These are phyloP conservation scores for Oithona nana DNA, from an alignment of 2,888 invertebrate species.

Conservation along the genomic window DNA sequence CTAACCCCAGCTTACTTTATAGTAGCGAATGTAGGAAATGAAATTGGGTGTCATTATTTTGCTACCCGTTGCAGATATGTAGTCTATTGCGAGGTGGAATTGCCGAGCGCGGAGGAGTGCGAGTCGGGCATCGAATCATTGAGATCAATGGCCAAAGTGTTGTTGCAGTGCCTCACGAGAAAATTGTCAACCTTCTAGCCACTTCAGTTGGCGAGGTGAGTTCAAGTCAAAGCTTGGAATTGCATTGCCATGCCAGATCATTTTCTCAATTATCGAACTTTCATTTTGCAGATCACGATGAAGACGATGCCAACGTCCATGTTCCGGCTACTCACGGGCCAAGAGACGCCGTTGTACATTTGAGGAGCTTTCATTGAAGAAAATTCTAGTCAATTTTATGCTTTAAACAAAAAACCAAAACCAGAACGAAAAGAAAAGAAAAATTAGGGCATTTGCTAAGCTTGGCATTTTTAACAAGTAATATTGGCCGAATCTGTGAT, in stretches of 20 bases:
- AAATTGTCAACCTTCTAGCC: slow-evolving; percentile 94
- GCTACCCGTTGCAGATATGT: slow-evolving; percentile 52
- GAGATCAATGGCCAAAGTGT: slow-evolving; percentile 99
- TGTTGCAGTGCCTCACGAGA: slow-evolving; percentile 97
- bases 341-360: slow-evolving; percentile 97
- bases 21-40: too few relatives aligned
- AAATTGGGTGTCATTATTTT: not conserved
- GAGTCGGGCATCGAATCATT: slow-evolving; percentile 97
- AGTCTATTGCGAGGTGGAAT: slow-evolving; percentile 93
- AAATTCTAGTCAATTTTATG: not conserved
- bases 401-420: not conserved
- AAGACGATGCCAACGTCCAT: slow-evolving; percentile 99
- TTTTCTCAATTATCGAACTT: not conserved
- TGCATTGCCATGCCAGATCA: not conserved
- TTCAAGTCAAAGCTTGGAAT: slow-evolving; percentile 7
- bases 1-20: too few relatives aligned
- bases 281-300: slow-evolving; percentile 73
- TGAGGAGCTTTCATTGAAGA: slow-evolving; percentile 28
- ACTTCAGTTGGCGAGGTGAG: slow-evolving; percentile 95
- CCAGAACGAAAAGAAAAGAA: too few relatives aligned
- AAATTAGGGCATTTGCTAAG: too few relatives aligned
- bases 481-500: too few relatives aligned
- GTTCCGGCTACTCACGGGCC: slow-evolving; percentile 95
- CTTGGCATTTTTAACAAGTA: too few relatives aligned
- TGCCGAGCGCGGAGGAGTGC: slow-evolving; percentile 92